Percentiles rank a stretch among this genome's conserved stretches.
Conservation (phyloP, 2,113 vertebrate genomes). For the Rhegmatorhina hoffmannsi region DNA sequence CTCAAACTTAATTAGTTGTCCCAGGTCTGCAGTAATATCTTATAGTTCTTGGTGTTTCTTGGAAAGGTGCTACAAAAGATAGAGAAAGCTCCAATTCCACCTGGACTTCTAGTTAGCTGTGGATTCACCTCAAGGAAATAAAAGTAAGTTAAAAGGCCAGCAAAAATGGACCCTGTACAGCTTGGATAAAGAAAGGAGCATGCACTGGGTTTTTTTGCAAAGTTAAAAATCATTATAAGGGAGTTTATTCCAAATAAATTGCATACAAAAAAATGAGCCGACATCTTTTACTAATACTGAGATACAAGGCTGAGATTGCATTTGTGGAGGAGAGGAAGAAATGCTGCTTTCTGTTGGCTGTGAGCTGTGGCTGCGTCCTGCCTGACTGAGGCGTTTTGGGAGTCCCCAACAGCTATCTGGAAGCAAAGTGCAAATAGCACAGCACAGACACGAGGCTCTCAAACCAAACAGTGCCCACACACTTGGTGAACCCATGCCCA, state of each 20-base stretch:
- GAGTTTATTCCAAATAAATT: background rate
- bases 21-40: slow-evolving; percentile 21
- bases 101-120: slow-evolving; percentile 1
- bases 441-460: background rate
- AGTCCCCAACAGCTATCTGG: background rate
- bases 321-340: background rate
- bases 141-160: background rate
- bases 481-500: background rate
- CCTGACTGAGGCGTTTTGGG: background rate
- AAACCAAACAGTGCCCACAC: background rate
- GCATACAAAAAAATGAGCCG: background rate
- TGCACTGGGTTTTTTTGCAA: fast-evolving
- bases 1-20: slow-evolving; percentile 48
- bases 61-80: slow-evolving; percentile 39
- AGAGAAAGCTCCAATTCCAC: background rate
- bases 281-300: background rate
- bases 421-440: slow-evolving; percentile 25
- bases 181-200: background rate
- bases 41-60: background rate
- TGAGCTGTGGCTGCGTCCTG: background rate
- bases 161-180: background rate
- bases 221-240: background rate
- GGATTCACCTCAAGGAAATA: slow-evolving; percentile 2
- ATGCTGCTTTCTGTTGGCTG: background rate
- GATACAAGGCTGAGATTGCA: background rate